Base-by-base conservation (phyloP, 2,888 invertebrate genomes). In the Himalopsyche tibetana region DNA sequence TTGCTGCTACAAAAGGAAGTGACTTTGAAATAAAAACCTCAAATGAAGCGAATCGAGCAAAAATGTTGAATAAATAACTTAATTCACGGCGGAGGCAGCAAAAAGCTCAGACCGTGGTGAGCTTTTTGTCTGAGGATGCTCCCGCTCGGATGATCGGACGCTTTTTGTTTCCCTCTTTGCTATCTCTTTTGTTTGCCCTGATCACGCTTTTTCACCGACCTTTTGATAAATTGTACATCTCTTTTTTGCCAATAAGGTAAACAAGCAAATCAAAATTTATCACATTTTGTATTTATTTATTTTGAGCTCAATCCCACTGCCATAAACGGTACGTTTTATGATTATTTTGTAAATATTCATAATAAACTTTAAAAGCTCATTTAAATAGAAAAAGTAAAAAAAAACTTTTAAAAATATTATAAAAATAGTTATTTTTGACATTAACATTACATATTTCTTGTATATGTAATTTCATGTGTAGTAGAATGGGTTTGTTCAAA, bases 181-280 rank as follows among this genome's bases (percentile, higher is more conserved):
- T n/a, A 45, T 36, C 55, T 80, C 40, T 51, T 85, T 83, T 85
- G 80, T 85, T 85, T 85, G 69, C 80, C 80, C 55, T 56, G 82
- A 79, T 85, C 83, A 51, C 15, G 83, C 83, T 56, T 80, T 85
- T 80, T 83, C 80, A 38, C 51, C 40, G 80, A 80, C 85, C 85
- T 85, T 83, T 83, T 85, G 85, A 85, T 83, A 85, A 85, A 83
- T 85, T 85, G 80, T 80, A 83, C 79, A 55, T 79, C 51, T 85
- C 74, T 79, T 85, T 85, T 85, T 82, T 82, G 74, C 85, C 55
- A 42, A 55, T 69, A 63, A 63, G 12, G 79, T 55, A 85, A 82
- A 85, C 85, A 82, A 82, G 85, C 79, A 45, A 81, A 82, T 82
- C n/a, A 79, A 85, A 85, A 85, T 82, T 85, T 85, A 63, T 45